Evolutionary conservation across 2,797 vertebrate species (phyloP), one percentile per base, ranked within the genome.

Genomic region (Coregonus ussuriensis): DNA sequence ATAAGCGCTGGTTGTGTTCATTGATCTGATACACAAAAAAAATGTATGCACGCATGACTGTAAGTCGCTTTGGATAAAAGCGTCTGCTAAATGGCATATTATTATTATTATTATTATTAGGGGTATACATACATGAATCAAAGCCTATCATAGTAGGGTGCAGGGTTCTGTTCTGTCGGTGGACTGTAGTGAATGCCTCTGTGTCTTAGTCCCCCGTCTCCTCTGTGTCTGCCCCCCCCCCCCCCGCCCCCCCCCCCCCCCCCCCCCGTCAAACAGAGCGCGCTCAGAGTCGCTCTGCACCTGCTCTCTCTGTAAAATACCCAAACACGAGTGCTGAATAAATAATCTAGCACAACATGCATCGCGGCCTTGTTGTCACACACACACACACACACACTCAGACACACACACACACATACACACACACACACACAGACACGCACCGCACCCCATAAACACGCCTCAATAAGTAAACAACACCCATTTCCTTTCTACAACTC

Each of bases 281-380:
- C 78, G 81, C 91, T 89, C 84, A 91, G 89, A 90, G 88, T 90
- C 82, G 74, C 85, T 87, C 89, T 90, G 91, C 92, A 94, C 93
- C 93, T 94, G 94, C 92, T 93, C 92, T 91, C 90, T 90, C 91
- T 93, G 94, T 94, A 93, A 94, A 93, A 94, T 93, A 93, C 93
- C 93, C 91, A 94, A 93, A 92, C 92, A 91, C 80, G 79, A 91
- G 86, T 77, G 85, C 88, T 93, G 93, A 94, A 94, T 94, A 93
- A 95, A 94, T 93, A 94, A 91, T 88, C 88, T 83, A 85, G 88
- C 89, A 89, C 86, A 89, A 91, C 86, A 91, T 82, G 76, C 90
- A 90, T 86, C 89, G 86, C 88, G 4, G 16, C 6, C 16, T 47
- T 13, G 88, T 88, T 87, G 88, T 77, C 80, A 74, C 76, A 74